Percentiles rank a stretch among this genome's conserved stretches.
These are phyloP conservation scores for Eidolon dupreanum DNA, from an alignment of 2,797 vertebrate genomes.

Conservation along the genomic window DNA sequence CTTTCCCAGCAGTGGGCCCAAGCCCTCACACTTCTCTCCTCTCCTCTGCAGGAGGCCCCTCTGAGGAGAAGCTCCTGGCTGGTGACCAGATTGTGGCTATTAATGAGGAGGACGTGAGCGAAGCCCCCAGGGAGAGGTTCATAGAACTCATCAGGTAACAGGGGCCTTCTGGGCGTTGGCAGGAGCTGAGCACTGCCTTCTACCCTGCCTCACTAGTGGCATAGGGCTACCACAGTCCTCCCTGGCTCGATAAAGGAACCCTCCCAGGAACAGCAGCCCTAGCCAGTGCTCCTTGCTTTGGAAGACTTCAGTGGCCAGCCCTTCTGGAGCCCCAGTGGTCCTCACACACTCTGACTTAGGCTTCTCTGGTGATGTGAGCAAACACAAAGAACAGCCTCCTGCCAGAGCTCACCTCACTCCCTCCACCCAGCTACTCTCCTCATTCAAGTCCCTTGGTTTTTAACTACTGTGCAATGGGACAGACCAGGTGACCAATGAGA, in stretches of 20 bases:
- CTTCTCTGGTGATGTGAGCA: not conserved
- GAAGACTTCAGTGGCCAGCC: not conserved
- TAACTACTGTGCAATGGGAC: not conserved
- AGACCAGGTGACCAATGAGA: conserved; percentile 21
- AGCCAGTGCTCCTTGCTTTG: not conserved
- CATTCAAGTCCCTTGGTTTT: not conserved
- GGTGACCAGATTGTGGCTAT: conserved; percentile 99
- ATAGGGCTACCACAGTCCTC: not conserved
- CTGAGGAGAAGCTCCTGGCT: conserved; percentile 96
- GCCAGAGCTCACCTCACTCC: not conserved
- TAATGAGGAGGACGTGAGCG: conserved; percentile 96
- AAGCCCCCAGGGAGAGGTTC: conserved; percentile 96
- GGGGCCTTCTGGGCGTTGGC: conserved; percentile 22
- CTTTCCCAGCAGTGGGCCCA: conserved; percentile 3
- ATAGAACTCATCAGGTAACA: conserved; percentile 99
- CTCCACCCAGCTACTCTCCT: not conserved
- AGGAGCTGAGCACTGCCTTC: not conserved
- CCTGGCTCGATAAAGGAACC: not conserved
- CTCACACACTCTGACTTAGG: not conserved
- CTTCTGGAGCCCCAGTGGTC: not conserved
- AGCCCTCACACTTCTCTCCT: conserved; percentile 74
- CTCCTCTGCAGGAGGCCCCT: conserved; percentile 93
- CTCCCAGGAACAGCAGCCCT: not conserved
- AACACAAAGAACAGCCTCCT: not conserved
- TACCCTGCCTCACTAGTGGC: not conserved